Conservation (phyloP, 2,888 invertebrate genomes). For the Glyphotaelius pellucidus region DNA sequence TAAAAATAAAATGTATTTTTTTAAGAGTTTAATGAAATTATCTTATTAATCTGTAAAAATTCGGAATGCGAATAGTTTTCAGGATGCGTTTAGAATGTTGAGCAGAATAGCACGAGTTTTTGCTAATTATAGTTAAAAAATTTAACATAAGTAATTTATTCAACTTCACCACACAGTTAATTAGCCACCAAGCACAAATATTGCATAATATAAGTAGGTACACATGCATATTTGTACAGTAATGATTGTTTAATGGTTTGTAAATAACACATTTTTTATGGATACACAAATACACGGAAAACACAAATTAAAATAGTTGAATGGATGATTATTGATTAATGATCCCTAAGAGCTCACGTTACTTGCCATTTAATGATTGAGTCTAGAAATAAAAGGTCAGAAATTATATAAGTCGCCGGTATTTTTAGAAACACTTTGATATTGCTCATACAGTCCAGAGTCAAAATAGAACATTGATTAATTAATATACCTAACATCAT, state of each 20-base stretch:
- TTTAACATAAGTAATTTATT: background rate
- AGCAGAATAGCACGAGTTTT: background rate
- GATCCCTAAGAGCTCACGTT: conserved; percentile 50
- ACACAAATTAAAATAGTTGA: background rate
- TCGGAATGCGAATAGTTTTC: background rate
- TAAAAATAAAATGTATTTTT: no score
- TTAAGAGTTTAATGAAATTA: no score
- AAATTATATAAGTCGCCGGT: background rate
- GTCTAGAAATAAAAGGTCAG: background rate
- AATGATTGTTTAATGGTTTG: background rate
- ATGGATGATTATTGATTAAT: conserved; percentile 7
- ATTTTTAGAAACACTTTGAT: background rate
- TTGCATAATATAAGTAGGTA: background rate
- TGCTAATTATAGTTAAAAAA: background rate
- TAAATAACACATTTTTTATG: background rate
- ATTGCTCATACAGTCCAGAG: background rate
- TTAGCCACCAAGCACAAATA: background rate
- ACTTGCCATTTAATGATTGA: conserved; percentile 45
- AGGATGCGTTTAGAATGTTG: background rate
- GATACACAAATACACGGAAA: background rate
- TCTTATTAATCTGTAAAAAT: no score
- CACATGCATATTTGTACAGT: background rate
- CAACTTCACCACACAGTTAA: background rate
- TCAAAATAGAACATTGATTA: background rate
- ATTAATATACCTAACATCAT: background rate